Evolutionary conservation across 2,888 invertebrate genomes (phyloP).

Genomic region (Hoplodrina ambigua): DNA sequence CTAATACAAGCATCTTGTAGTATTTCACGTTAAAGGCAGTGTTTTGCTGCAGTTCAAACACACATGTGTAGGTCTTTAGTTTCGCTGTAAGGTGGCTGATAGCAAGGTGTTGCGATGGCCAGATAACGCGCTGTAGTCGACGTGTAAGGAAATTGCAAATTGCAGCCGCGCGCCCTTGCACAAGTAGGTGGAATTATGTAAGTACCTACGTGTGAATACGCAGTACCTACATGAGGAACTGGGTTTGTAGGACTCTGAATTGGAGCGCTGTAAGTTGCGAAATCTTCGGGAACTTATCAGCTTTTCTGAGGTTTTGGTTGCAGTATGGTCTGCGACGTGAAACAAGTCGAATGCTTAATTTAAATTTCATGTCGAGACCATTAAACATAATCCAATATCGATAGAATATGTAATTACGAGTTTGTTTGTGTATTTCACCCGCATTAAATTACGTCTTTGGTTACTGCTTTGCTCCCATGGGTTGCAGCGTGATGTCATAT

Average conservation of each 20-base stretch:
- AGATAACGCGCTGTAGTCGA: conserved; percentile 58
- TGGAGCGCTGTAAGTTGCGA: conserved; percentile 8
- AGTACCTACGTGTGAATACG: conserved; percentile 1
- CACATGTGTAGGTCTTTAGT: conserved; percentile 21
- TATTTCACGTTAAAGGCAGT: too few species aligned
- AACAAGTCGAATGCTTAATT: too few species aligned
- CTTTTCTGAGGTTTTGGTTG: neutral
- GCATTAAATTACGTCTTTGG: too few species aligned
- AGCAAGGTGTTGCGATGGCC: conserved; percentile 61
- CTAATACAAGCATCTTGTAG: neutral
- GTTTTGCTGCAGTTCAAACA: conserved; percentile 35
- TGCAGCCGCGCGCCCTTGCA: conserved; percentile 29
- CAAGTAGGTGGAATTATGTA: conserved; percentile 13
- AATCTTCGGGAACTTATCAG: neutral
- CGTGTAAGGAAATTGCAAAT: conserved; percentile 66
- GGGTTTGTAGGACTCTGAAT: conserved; percentile 50
- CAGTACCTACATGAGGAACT: conserved; percentile 41
- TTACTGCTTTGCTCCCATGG: too few species aligned
- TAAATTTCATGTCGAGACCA: too few species aligned
- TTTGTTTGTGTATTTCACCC: too few species aligned
- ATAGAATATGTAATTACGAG: too few species aligned
- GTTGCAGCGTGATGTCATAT: too few species aligned
- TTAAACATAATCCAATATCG: too few species aligned
- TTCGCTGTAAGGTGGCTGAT: conserved; percentile 36
- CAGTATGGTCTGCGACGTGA: too few species aligned